Percentiles rank a stretch among this genome's conserved stretches.
phyloP scores from a whole-genome alignment of 35 echinoderm and acorn worm genomes.

The Stichopus chloronotus region DNA sequence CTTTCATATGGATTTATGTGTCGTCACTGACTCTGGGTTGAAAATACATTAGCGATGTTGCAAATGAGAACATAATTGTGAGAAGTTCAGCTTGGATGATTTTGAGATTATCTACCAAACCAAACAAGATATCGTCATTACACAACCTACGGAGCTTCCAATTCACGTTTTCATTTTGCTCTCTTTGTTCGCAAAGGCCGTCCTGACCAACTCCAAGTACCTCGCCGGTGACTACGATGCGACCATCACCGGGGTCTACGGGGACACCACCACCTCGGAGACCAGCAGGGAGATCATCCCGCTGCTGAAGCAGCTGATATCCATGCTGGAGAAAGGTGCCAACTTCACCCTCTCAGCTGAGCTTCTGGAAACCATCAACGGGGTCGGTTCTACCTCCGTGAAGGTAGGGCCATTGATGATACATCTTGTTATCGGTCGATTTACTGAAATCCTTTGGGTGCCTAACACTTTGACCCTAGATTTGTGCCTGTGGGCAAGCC shows the following conservation, averaged over 20 bases:
- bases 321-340: slow-evolving; percentile 89
- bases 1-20: background rate
- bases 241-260: slow-evolving; percentile 93
- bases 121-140: too few species aligned
- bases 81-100: too few species aligned
- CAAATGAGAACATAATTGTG: too few species aligned
- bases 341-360: slow-evolving; percentile 70
- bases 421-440: background rate
- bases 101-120: too few species aligned
- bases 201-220: slow-evolving; percentile 76
- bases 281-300: slow-evolving; percentile 94
- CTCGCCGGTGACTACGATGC: slow-evolving; percentile 94
- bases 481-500: background rate
- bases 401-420: background rate
- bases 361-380: background rate
- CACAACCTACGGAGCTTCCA: too few species aligned
- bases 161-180: too few species aligned
- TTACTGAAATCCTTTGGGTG: too few species aligned
- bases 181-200: slow-evolving; percentile 21
- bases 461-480: too few species aligned
- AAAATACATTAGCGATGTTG: too few species aligned
- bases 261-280: slow-evolving; percentile 76
- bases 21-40: too few species aligned
- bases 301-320: slow-evolving; percentile 83
- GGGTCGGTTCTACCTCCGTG: background rate